Base-by-base conservation (phyloP, 2,113 vertebrate genomes). In the Condylura cristata region DNA sequence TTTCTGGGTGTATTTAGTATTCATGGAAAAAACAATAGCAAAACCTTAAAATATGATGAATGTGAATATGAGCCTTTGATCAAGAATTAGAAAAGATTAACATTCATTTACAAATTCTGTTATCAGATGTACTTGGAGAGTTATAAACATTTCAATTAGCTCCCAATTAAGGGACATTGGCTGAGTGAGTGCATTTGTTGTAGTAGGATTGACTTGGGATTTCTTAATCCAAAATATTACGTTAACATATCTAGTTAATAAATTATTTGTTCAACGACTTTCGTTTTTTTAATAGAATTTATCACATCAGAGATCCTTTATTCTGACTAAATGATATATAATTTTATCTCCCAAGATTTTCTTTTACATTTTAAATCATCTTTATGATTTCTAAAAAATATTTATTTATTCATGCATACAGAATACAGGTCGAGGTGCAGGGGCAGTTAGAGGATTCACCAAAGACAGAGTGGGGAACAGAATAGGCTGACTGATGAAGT, bases 1-100 rank as follows among this genome's bases (percentile, higher is more conserved):
- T 32, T 85, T 51, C 70, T 95, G 48, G 60, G 0, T 1, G 8
- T 46, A 84, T 86, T 90, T 95, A 11, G 46, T 90, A 94, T 97
- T 94, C 91, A 94, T 94, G 17, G 44, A 91, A 92, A 92, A 53
- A 89, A 70, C 2, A 87, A 44, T 93, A 95, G 61, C 44, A 51
- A 95, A 63, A 86, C 61, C 79, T 83, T 60, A 86, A 96, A 82
- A 94, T 95, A 74, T 81, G 72, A 60, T 71, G n/a, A 92, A 75
- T 86, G 10, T 18, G 17, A 65, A 89, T 89, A 48, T 18, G 80
- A 89, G 9, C 2, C 17, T 91, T 88, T 89, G 3, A 78, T 95
- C 12, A 95, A 71, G n/a, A 90, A 79, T 92, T 66, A 75, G 6
- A 12, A 82, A 94, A 39, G 30, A n/a, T n/a, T 82, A 37, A 2